These are phyloP conservation scores for Lytechinus pictus DNA, from an alignment of 35 echinoderm and acorn worm genomes.

Conservation along the genomic window DNA sequence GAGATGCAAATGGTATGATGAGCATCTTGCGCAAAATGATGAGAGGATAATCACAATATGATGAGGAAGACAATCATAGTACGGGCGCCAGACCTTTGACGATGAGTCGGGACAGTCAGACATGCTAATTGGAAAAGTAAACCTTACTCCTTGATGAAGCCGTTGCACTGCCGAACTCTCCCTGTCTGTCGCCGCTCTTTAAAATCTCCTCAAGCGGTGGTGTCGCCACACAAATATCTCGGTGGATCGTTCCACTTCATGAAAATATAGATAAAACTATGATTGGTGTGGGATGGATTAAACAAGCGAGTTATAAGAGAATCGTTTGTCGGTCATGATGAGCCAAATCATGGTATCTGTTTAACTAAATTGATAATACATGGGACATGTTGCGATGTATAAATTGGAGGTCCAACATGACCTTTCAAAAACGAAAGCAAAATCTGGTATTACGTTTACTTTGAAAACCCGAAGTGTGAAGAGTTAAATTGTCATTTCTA, in stretches of 20 bases:
- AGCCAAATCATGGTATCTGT: background rate
- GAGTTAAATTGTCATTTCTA: too few species aligned
- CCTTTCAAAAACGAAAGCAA: background rate
- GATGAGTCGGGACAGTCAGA: conserved; percentile 42
- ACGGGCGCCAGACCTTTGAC: conserved; percentile 28
- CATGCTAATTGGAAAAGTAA: conserved; percentile 47
- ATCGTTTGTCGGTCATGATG: background rate
- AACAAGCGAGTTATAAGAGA: background rate
- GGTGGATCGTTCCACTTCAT: background rate
- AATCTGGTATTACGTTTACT: too few species aligned
- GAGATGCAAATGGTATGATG: background rate
- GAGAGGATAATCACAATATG: conserved; percentile 42
- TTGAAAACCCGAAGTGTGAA: too few species aligned
- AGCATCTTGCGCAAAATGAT: conserved; percentile 36
- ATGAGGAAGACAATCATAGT: conserved; percentile 26
- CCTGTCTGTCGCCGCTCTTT: conserved; percentile 30
- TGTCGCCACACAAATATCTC: background rate
- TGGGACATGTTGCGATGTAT: background rate
- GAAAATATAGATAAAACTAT: background rate
- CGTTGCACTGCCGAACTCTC: conserved; percentile 26
- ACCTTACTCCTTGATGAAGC: conserved; percentile 1
- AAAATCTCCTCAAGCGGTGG: background rate
- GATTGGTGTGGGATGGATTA: background rate
- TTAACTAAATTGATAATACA: conserved; percentile 7
- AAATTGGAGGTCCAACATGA: conserved; percentile 15